Evolutionary conservation across 2,888 invertebrate species (phyloP).

Genomic region (Drosophila gaucha): DNA sequence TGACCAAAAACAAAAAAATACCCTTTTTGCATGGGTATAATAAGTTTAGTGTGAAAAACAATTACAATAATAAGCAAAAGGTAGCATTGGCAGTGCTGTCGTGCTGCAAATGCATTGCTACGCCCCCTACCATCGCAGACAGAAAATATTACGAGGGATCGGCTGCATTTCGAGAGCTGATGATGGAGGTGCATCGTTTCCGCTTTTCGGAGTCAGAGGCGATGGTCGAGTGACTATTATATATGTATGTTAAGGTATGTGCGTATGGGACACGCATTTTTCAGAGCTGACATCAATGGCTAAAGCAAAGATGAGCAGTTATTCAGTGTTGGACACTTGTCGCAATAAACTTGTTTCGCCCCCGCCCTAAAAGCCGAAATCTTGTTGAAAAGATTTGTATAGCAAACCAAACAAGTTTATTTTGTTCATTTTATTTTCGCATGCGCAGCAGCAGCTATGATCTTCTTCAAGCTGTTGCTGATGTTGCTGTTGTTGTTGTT

Average conservation of each 20-base stretch:
- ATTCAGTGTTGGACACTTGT: conserved; percentile 61
- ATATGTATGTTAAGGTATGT: neutral
- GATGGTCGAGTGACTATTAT: neutral
- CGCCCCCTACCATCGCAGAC: conserved; percentile 27
- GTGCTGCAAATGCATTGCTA: conserved; percentile 45
- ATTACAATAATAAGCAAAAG: neutral
- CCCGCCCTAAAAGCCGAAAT: conserved; percentile 35
- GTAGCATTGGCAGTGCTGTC: conserved; percentile 26
- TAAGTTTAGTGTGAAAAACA: too few species aligned
- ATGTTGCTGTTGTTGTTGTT: conserved; percentile 2
- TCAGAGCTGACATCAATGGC: conserved; percentile 59
- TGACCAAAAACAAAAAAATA: too few species aligned
- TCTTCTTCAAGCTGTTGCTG: neutral
- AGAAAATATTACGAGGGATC: conserved; percentile 15
- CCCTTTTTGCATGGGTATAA: too few species aligned
- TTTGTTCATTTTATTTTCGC: conserved; percentile 38
- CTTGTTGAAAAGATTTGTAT: conserved; percentile 20
- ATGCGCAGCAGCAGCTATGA: conserved; percentile 57
- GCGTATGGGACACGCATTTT: conserved; percentile 42
- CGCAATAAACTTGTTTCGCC: conserved; percentile 66
- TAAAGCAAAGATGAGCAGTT: conserved; percentile 25
- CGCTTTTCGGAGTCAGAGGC: conserved; percentile 33
- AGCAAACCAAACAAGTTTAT: conserved; percentile 53
- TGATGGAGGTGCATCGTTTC: conserved; percentile 44
- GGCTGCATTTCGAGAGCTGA: conserved; percentile 7